These are phyloP conservation scores for Strigamia maritima DNA, from an alignment of 2,888 invertebrate species.

Conservation along the genomic window DNA sequence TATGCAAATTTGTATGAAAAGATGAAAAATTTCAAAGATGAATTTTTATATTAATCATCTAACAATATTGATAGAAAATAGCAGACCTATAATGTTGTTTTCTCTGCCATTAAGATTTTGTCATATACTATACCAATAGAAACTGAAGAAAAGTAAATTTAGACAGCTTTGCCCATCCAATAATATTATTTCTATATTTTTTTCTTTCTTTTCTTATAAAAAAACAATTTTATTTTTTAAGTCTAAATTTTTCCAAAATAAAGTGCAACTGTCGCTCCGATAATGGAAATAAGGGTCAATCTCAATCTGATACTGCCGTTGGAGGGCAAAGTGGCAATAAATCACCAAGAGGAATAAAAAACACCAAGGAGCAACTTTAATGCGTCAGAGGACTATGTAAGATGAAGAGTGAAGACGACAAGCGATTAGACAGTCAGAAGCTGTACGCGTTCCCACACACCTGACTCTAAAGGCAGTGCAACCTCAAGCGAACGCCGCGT, in stretches of 20 bases:
- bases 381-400: background rate
- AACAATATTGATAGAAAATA: no score
- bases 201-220: background rate
- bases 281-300: background rate
- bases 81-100: no score
- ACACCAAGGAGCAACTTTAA: background rate
- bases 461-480: background rate
- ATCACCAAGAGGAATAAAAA: background rate
- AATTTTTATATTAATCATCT: no score
- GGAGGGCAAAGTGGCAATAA: background rate
- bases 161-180: no score
- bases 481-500: background rate
- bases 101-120: no score
- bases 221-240: background rate
- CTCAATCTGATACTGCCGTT: background rate
- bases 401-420: background rate
- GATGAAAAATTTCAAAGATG: no score
- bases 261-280: background rate
- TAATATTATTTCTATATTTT: background rate
- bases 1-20: no score
- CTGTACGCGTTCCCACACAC: background rate
- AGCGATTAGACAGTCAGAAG: conserved; percentile 8
- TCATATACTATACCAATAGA: no score
- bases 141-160: no score
- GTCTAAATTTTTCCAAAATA: background rate